Evolutionary conservation across 2,113 vertebrate genomes (phyloP).

Genomic region (Daubentonia madagascariensis): DNA sequence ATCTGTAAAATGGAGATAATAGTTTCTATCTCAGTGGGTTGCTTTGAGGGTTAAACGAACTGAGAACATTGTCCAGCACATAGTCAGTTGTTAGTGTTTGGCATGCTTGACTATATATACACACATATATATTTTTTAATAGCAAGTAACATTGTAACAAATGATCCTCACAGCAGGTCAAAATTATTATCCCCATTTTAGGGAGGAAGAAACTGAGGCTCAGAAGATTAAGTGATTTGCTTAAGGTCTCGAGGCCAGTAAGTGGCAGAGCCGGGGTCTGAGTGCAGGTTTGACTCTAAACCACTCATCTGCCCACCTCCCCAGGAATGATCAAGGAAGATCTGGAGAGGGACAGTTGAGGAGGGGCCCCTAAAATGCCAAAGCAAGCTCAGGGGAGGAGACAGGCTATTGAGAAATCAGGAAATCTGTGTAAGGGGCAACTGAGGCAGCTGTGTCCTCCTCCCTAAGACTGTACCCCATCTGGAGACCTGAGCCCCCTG

Average conservation of each 20-base stretch:
- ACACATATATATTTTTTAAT: background rate
- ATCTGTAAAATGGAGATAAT: background rate
- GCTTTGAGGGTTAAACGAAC: slow-evolving; percentile 15
- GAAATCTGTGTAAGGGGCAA: slow-evolving; percentile 5
- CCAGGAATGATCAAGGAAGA: background rate
- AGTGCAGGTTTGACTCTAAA: slow-evolving; percentile 18
- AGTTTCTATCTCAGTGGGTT: background rate
- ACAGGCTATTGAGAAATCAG: slow-evolving; percentile 1
- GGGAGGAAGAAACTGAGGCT: slow-evolving; percentile 52
- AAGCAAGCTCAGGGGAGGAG: slow-evolving; percentile 44
- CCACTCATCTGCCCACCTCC: background rate
- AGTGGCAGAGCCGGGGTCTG: slow-evolving; percentile 6
- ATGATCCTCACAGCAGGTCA: slow-evolving; percentile 25
- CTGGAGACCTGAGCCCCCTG: slow-evolving; percentile 81
- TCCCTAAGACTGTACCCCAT: slow-evolving; percentile 79
- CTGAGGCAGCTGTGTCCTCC: slow-evolving; percentile 55
- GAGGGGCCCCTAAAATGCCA: background rate
- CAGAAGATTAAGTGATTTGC: slow-evolving; percentile 48
- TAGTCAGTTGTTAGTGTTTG: background rate
- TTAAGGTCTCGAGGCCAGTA: slow-evolving; percentile 43
- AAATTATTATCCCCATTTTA: slow-evolving; percentile 41
- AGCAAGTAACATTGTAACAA: slow-evolving; percentile 1
- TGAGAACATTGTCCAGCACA: background rate
- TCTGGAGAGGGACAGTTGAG: background rate
- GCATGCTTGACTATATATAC: background rate